These are phyloP conservation scores for Odocoileus hemionus DNA, from an alignment of 2,113 vertebrate genomes.

Conservation along the genomic window DNA sequence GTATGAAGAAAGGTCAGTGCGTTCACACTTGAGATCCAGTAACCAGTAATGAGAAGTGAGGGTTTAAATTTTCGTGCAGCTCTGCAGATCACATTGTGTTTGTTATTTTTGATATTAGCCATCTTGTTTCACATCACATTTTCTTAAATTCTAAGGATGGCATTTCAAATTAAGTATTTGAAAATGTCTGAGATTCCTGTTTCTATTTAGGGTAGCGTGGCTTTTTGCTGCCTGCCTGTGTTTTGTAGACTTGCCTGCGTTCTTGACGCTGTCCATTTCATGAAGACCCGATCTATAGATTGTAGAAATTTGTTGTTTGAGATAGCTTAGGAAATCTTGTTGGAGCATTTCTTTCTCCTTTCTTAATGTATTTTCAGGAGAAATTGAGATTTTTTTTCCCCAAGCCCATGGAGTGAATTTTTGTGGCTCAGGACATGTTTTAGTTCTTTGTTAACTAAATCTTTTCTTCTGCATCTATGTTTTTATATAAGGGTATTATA, in stretches of 20 bases:
- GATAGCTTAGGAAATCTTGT: background rate
- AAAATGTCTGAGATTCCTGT: background rate
- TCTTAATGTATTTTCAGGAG: background rate
- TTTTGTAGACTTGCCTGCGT: background rate
- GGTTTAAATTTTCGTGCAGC: constrained; percentile 63
- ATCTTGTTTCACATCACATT: constrained; percentile 37
- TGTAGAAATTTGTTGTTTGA: background rate
- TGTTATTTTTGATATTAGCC: constrained; percentile 50
- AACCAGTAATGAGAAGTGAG: constrained; percentile 54
- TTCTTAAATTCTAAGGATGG: constrained; percentile 17
- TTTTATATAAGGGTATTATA: background rate
- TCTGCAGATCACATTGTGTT: constrained; percentile 39
- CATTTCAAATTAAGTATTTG: constrained; percentile 22
- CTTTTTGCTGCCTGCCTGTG: background rate
- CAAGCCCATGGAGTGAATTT: background rate
- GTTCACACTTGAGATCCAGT: constrained; percentile 53
- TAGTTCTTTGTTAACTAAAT: background rate
- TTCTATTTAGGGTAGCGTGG: background rate
- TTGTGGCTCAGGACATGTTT: background rate
- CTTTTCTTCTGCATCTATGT: background rate
- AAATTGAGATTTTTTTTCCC: background rate
- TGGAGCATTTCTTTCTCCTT: background rate
- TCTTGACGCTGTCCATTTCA: background rate
- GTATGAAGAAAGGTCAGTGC: constrained; percentile 51
- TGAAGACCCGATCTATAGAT: background rate